Conservation (phyloP, 2,113 vertebrate species). For the Pelusios castaneus region DNA sequence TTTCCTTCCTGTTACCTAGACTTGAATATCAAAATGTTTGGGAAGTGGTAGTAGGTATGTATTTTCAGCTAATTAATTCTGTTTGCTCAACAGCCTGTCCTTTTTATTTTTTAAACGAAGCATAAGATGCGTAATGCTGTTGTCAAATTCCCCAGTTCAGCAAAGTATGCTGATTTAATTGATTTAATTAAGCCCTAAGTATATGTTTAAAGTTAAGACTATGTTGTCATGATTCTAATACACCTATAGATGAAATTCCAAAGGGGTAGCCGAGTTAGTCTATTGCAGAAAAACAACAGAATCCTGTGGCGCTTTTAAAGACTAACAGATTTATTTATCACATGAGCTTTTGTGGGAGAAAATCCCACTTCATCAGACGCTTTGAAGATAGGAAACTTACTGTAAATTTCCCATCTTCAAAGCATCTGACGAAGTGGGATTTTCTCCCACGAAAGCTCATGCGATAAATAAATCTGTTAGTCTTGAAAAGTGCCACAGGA, state of each 20-base stretch:
- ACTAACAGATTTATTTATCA: no score
- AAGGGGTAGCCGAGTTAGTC: no score
- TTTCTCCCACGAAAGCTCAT: no score
- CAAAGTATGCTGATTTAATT: not conserved
- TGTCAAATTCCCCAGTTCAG: not conserved
- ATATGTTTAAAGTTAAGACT: not conserved
- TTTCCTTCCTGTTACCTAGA: not conserved
- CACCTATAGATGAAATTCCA: not conserved
- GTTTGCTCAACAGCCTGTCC: not conserved
- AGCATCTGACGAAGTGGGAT: no score
- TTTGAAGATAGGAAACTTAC: no score
- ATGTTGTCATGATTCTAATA: not conserved
- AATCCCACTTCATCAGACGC: no score
- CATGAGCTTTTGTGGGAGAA: no score
- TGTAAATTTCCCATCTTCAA: no score
- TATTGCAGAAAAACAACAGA: no score
- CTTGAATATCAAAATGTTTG: not conserved
- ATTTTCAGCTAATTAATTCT: not conserved
- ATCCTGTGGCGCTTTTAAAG: no score
- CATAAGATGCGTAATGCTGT: not conserved
- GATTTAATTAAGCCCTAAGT: not conserved
- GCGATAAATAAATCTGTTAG: no score
- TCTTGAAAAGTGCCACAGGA: no score
- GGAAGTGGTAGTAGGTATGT: not conserved
- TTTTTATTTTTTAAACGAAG: not conserved